phyloP scores from a whole-genome alignment of 2,888 invertebrate species.

The Heliconius erato region DNA sequence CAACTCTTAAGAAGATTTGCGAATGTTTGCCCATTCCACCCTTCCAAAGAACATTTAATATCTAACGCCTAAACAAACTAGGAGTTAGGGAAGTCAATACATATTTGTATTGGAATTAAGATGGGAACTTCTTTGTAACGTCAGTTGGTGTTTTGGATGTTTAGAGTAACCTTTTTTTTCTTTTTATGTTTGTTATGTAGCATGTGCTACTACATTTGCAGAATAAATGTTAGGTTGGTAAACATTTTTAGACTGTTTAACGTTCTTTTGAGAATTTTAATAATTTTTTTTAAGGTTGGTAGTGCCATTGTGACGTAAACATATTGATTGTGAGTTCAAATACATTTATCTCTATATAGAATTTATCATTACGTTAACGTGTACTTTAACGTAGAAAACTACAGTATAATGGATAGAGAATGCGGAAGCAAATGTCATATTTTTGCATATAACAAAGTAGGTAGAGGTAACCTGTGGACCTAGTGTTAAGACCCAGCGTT shows the following conservation, averaged over 20 bases:
- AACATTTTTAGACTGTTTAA: background rate
- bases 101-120: slow-evolving; percentile 76
- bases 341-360: no score
- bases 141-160: slow-evolving; percentile 14
- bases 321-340: no score
- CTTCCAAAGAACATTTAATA: slow-evolving; percentile 68
- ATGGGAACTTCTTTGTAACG: slow-evolving; percentile 59
- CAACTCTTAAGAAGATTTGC: slow-evolving; percentile 25
- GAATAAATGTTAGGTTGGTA: slow-evolving; percentile 4
- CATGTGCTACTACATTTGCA: slow-evolving; percentile 20
- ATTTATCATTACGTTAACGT: no score
- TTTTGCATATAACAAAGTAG: no score
- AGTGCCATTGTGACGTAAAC: background rate
- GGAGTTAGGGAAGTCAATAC: slow-evolving; percentile 65
- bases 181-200: slow-evolving; percentile 19
- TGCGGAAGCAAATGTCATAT: no score
- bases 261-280: background rate
- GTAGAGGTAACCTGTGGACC: no score
- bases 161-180: slow-evolving; percentile 15
- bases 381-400: no score
- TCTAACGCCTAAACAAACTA: slow-evolving; percentile 79
- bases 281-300: background rate
- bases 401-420: no score
- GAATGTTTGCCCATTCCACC: slow-evolving; percentile 62
- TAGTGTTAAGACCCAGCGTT: no score